Base-by-base conservation (phyloP, 2,113 vertebrate species). In the Amphiprion percula region DNA sequence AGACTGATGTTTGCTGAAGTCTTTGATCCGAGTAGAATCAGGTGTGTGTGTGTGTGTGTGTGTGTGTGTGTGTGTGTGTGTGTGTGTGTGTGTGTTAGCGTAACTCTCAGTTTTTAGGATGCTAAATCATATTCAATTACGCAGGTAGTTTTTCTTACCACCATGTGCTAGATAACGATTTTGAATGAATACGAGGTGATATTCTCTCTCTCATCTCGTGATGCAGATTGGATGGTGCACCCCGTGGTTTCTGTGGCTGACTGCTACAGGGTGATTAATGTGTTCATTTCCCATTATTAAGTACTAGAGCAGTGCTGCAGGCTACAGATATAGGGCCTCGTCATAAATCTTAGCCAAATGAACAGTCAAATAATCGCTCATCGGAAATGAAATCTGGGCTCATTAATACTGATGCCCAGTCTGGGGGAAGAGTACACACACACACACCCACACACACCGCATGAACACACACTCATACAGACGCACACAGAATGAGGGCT, bases 231-330 rank as follows among this genome's bases (percentile, higher is more conserved):
- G 84, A 83, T 74, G 61, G 74, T 68, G 77, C 76, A 68, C 95
- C 95, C 11, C 58, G 9, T 77, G 96, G 96, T 96, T 96, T 95
- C 95, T 95, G 96, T 95, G 95, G 93, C 94, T 94, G 96, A 94
- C 96, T 97, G 96, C 96, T 96, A 95, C 95, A 95, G 95, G 94
- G 96, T 97, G 97, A 98, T 98, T 98, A 97, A 98, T 98, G 97
- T 96, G 95, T 97, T 98, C 96, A 97, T 98, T 97, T 97, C 96
- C 96, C 96, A 87, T 98, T 98, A 98, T 98, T 97, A 97, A 98
- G 97, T 96, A 97, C 96, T 96, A 96, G 96, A 96, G 95, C 94
- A 95, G 95, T 93, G 94, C 96, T 98, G 97, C 96, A 96, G 96
- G 97, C 96, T 96, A 94, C 95, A 97, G 97, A 98, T 98, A 97